phyloP scores from a whole-genome alignment of 2,797 vertebrate species.

The Anguilla obscura region DNA sequence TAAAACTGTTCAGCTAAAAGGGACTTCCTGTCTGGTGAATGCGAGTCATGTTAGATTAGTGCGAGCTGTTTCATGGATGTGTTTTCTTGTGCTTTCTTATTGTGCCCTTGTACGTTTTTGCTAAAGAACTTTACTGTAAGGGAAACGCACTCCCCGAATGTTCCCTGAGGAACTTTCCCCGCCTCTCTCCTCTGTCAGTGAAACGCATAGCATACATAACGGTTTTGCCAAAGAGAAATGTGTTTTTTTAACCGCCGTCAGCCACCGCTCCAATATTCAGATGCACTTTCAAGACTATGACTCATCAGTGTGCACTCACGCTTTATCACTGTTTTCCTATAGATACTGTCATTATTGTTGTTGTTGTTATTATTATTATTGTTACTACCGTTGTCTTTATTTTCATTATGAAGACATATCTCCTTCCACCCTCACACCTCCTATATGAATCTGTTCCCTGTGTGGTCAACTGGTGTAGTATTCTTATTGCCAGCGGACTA shows the following conservation, averaged over 20 bases:
- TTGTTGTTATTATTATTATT: neutral
- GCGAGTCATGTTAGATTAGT: slow-evolving; percentile 54
- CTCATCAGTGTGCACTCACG: neutral
- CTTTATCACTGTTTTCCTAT: neutral
- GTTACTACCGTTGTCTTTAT: neutral
- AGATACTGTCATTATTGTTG: neutral
- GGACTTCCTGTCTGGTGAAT: slow-evolving; percentile 44
- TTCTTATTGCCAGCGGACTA: neutral
- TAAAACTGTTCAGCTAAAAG: slow-evolving; percentile 50
- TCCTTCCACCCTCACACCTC: neutral
- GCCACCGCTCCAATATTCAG: slow-evolving; percentile 20
- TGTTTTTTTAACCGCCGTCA: neutral
- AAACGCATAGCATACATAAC: slow-evolving; percentile 60
- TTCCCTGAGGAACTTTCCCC: slow-evolving; percentile 54
- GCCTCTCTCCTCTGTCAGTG: slow-evolving; percentile 48
- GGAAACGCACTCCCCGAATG: slow-evolving; percentile 67
- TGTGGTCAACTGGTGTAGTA: neutral
- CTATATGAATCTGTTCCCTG: neutral
- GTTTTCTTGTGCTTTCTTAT: slow-evolving; percentile 29
- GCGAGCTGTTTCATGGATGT: slow-evolving; percentile 68
- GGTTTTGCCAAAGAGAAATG: slow-evolving; percentile 63
- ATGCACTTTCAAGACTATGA: slow-evolving; percentile 41
- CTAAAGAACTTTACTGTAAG: slow-evolving; percentile 56
- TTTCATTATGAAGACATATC: neutral
- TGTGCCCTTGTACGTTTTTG: slow-evolving; percentile 18